Base-by-base conservation (phyloP, 1,140 invertebrate genomes). In the Pseudomyrmex dendroicus region DNA sequence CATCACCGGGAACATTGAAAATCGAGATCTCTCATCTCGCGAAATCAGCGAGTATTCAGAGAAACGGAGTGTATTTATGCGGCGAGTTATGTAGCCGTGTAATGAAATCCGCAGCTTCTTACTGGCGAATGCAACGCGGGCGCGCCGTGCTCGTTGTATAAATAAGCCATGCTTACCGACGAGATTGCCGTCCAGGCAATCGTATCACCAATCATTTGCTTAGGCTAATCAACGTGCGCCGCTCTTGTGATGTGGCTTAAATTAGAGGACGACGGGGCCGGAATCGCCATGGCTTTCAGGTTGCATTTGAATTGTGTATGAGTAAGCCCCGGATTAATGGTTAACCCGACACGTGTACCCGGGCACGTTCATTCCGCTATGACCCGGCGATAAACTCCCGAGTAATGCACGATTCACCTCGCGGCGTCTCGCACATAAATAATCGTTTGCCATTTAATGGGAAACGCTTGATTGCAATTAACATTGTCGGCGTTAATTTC, bases 221-320 rank as follows among this genome's bases (percentile, higher is more conserved):
- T 62, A 62, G 50, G 62, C 72, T 74, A 82, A 82, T 82, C 72
- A 82, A 73, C 68, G 68, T 82, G 9, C 57, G 57, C 48, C 17
- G 80, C 57, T 82, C 72, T 82, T 73, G 72, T 77, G 68, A 82
- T 44, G 57, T 63, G 68, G 80, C 46, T 82, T 62, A 82, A 82
- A 74, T 82, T 82, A 73, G 61, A 73, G 72, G 68, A 82, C 59
- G 72, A 50, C 72, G 70, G 54, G 72, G 44, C 44, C 66, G 54
- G 66, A 35, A 80, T 80, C 76, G 56, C 76, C 67, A 13, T 72
- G 46, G 54, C 67, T 80, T 59, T 59, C 66, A 44, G 54, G 76
- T 70, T 80, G 66, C 76, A 80, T 80, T 72, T 80, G 76, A 80
- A 80, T 80, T 80, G 72, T 82, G 72, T 73, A 82, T 76, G 68